A percentile compares a stretch with the other conserved stretches of the same genome.
phyloP scores from a whole-genome alignment of 2,888 invertebrate species.

The Idaea straminata region DNA sequence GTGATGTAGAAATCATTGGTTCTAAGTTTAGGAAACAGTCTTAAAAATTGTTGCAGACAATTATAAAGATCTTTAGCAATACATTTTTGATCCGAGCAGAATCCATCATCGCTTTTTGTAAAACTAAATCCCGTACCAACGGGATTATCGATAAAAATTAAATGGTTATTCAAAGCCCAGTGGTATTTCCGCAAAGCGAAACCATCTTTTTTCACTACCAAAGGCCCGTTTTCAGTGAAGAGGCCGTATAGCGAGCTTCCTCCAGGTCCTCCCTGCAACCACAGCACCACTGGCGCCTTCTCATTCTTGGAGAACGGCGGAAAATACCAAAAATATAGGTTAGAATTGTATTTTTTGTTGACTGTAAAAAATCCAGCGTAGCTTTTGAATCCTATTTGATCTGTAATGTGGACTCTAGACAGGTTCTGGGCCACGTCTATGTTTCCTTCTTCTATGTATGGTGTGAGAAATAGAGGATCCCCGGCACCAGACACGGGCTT shows the following conservation, averaged over 20 bases:
- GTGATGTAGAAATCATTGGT: conserved; percentile 79
- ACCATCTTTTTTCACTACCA: conserved; percentile 60
- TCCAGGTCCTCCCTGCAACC: conserved; percentile 82
- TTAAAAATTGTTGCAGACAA: conserved; percentile 79
- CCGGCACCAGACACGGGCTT: conserved; percentile 42
- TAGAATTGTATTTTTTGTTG: conserved; percentile 76
- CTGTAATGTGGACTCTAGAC: conserved; percentile 56
- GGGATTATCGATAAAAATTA: conserved; percentile 84
- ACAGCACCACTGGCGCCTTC: conserved; percentile 73
- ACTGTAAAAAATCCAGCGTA: conserved; percentile 83
- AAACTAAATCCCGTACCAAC: conserved; percentile 84
- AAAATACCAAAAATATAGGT: conserved; percentile 84
- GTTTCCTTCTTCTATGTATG: conserved; percentile 74
- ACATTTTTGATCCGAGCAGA: conserved; percentile 76
- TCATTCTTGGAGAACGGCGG: conserved; percentile 66
- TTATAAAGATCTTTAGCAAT: conserved; percentile 78
- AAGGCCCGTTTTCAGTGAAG: conserved; percentile 82
- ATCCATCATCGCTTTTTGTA: conserved; percentile 74
- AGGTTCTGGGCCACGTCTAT: conserved; percentile 68
- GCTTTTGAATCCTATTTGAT: conserved; percentile 67
- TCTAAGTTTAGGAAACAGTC: conserved; percentile 76
- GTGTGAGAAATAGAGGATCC: conserved; percentile 79
- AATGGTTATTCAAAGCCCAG: conserved; percentile 80
- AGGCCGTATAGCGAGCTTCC: conserved; percentile 77
- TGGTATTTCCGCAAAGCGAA: conserved; percentile 67